A percentile compares a stretch with the other conserved stretches of the same genome.
phyloP scores from a whole-genome alignment of 2,797 vertebrate genomes.

The Lophotriccus pileatus region DNA sequence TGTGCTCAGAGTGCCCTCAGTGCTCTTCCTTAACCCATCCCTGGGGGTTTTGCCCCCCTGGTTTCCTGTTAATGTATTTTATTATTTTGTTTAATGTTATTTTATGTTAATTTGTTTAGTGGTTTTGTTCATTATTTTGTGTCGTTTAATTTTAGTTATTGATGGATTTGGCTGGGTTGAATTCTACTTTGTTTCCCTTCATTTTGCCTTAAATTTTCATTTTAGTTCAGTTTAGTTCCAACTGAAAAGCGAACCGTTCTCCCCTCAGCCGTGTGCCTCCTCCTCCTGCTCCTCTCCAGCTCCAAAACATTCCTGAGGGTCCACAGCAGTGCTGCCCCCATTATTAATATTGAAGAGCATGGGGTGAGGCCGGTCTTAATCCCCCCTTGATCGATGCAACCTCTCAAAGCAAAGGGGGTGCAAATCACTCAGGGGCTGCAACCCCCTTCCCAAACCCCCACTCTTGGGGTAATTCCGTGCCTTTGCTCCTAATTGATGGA shows the following conservation, averaged over 20 bases:
- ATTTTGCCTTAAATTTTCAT: background rate
- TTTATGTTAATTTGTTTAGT: background rate
- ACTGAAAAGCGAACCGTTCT: background rate
- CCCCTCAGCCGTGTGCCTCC: accelerated
- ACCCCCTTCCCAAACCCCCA: background rate
- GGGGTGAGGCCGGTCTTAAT: background rate
- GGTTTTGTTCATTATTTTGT: background rate
- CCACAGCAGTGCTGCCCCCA: accelerated
- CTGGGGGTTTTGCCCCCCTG: too few relatives aligned
- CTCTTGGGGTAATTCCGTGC: conserved; percentile 64
- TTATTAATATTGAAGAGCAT: accelerated
- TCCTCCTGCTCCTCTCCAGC: background rate
- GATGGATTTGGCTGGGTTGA: accelerated
- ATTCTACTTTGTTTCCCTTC: background rate
- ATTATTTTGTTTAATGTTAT: background rate
- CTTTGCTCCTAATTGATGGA: conserved; percentile 72
- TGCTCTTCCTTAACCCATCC: background rate
- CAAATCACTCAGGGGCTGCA: background rate
- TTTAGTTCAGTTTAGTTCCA: background rate
- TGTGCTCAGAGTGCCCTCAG: accelerated
- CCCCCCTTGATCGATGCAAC: accelerated
- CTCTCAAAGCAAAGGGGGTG: background rate
- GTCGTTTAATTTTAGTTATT: too few relatives aligned
- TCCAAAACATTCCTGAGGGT: background rate
- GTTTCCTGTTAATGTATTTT: accelerated